phyloP scores from a whole-genome alignment of 2,888 invertebrate genomes.

The Erynnis tages region DNA sequence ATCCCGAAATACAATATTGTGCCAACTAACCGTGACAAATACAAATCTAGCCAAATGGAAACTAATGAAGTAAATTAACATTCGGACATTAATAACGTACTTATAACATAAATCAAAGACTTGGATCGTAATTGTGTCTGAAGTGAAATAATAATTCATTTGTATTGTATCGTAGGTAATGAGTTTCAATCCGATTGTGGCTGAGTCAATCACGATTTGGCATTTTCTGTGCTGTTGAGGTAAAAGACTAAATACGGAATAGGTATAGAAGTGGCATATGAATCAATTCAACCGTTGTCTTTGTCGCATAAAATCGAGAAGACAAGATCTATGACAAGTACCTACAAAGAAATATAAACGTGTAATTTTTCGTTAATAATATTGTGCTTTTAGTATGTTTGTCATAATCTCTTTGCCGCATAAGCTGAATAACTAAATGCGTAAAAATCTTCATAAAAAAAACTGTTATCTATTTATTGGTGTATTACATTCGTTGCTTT shows the following conservation, averaged over 20 bases:
- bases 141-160: constrained; percentile 28
- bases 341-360: too few species aligned
- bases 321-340: too few species aligned
- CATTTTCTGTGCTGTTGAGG: constrained; percentile 20
- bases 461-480: too few species aligned
- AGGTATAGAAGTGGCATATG: constrained; percentile 8
- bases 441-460: too few species aligned
- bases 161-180: constrained; percentile 26
- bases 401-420: too few species aligned
- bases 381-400: too few species aligned
- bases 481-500: too few species aligned
- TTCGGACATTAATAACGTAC: constrained; percentile 21
- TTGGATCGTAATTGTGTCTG: constrained; percentile 25
- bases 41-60: constrained; percentile 1
- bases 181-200: constrained; percentile 25
- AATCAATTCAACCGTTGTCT: too few species aligned
- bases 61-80: constrained; percentile 24
- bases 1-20: background rate
- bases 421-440: too few species aligned
- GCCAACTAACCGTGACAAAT: background rate
- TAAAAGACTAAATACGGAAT: background rate
- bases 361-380: too few species aligned
- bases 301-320: too few species aligned
- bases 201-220: constrained; percentile 28
- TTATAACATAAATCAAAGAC: constrained; percentile 25